A percentile compares a stretch with the other conserved stretches of the same genome.
Evolutionary conservation across 2,113 vertebrate genomes (phyloP).

Genomic region (Phalacrocorax aristotelis): DNA sequence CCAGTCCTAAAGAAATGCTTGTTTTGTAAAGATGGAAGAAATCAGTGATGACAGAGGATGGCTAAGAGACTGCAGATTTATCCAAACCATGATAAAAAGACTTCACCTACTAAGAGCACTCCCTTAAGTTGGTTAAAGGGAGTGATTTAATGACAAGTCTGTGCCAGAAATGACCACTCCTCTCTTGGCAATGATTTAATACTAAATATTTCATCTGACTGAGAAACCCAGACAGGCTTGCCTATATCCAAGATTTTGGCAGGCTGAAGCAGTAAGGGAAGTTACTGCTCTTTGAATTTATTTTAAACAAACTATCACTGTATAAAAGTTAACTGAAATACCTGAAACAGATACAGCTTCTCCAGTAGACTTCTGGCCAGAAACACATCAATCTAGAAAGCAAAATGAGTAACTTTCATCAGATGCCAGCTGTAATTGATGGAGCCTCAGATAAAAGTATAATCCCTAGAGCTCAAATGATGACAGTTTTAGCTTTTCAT

Average conservation of each 20-base stretch:
- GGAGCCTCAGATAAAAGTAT: not conserved
- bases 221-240: not conserved
- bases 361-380: conserved; percentile 95
- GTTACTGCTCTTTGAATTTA: not conserved
- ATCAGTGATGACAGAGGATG: not conserved
- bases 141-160: not conserved
- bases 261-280: not conserved
- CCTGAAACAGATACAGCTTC: conserved; percentile 97
- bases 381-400: conserved; percentile 90
- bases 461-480: not conserved
- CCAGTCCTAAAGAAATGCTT: not conserved
- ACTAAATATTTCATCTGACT: not conserved
- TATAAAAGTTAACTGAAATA: conserved; percentile 53
- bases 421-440: not conserved
- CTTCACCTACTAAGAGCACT: not conserved
- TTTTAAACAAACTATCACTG: not conserved
- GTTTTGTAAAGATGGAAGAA: not conserved
- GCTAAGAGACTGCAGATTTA: not conserved
- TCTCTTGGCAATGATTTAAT: not conserved
- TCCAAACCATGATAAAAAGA: not conserved
- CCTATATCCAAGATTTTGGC: not conserved
- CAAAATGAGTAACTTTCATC: not conserved
- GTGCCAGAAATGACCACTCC: not conserved
- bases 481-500: not conserved
- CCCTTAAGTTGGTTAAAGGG: not conserved